phyloP scores from a whole-genome alignment of 2,888 invertebrate genomes.

The Archips xylosteana region DNA sequence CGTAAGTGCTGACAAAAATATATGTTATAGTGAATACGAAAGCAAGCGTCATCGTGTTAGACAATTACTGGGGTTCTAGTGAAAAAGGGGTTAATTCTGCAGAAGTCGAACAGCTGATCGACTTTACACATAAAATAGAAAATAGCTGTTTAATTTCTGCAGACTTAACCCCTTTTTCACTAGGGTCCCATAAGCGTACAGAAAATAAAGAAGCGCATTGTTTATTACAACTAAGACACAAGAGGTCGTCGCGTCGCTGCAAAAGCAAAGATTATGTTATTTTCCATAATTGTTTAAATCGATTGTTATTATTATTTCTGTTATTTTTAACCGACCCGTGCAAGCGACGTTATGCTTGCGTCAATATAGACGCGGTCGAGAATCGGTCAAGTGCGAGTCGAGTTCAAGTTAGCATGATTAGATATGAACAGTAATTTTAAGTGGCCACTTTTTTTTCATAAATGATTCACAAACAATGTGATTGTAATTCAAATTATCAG shows the following conservation, averaged over 20 bases:
- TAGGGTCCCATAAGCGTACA: not conserved
- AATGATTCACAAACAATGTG: not conserved
- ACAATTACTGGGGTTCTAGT: no score
- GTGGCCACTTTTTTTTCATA: not conserved
- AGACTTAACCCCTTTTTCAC: no score
- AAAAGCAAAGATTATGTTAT: slow-evolving; percentile 16
- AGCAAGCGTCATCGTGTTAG: no score
- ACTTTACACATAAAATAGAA: no score
- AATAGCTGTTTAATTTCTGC: no score
- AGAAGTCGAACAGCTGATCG: no score
- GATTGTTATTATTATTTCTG: slow-evolving; percentile 16
- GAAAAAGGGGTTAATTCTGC: no score
- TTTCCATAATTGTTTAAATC: slow-evolving; percentile 22
- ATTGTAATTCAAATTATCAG: no score
- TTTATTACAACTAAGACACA: not conserved
- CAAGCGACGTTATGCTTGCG: slow-evolving; percentile 6
- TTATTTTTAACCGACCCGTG: slow-evolving; percentile 12
- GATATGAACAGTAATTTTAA: not conserved
- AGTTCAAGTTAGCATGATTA: not conserved
- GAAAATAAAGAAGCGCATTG: not conserved
- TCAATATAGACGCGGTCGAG: not conserved
- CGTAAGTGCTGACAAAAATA: no score
- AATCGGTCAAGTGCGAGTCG: slow-evolving; percentile 9
- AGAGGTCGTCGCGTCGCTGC: slow-evolving; percentile 3
- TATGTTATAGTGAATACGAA: no score